Evolutionary conservation across 2,888 invertebrate species (phyloP).

Genomic region (Ditylenchus weischeri): DNA sequence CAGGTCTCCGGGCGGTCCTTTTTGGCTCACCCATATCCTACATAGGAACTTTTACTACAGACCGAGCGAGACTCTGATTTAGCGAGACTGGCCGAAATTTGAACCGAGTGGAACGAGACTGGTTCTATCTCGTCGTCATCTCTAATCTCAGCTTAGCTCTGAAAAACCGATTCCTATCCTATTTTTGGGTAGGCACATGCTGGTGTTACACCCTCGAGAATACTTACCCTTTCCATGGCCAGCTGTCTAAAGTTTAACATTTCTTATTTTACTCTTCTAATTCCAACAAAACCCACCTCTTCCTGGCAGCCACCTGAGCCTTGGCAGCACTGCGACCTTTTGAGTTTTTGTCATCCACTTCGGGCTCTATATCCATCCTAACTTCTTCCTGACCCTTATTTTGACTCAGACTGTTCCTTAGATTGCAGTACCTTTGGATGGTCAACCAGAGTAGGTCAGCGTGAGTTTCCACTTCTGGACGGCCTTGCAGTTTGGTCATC

Average conservation of each 20-base stretch:
- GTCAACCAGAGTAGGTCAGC: conserved; percentile 28
- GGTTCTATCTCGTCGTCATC: too few relatives aligned
- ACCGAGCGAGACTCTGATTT: too few relatives aligned
- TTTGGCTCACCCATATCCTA: too few relatives aligned
- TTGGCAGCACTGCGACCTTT: conserved; percentile 17
- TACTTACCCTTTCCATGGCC: conserved; percentile 38
- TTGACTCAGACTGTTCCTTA: not conserved
- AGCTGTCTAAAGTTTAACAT: conserved; percentile 23
- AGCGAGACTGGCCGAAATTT: too few relatives aligned
- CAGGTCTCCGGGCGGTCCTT: too few relatives aligned
- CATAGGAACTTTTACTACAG: too few relatives aligned
- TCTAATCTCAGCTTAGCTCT: too few relatives aligned
- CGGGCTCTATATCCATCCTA: not conserved
- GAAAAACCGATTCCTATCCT: too few relatives aligned
- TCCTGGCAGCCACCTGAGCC: conserved; percentile 43
- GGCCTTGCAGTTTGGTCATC: conserved; percentile 33
- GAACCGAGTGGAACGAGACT: too few relatives aligned
- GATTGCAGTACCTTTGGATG: conserved; percentile 5
- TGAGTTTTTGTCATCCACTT: conserved; percentile 14
- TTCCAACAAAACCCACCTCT: conserved; percentile 12
- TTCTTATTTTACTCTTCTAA: too few relatives aligned
- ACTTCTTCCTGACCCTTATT: conserved; percentile 8
- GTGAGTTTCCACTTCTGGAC: conserved; percentile 35
- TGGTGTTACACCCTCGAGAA: too few relatives aligned
- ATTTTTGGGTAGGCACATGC: too few relatives aligned